A percentile compares a stretch with the other conserved stretches of the same genome.
Conservation (phyloP, 2,113 vertebrate species). For the Eupsittula cactorum region DNA sequence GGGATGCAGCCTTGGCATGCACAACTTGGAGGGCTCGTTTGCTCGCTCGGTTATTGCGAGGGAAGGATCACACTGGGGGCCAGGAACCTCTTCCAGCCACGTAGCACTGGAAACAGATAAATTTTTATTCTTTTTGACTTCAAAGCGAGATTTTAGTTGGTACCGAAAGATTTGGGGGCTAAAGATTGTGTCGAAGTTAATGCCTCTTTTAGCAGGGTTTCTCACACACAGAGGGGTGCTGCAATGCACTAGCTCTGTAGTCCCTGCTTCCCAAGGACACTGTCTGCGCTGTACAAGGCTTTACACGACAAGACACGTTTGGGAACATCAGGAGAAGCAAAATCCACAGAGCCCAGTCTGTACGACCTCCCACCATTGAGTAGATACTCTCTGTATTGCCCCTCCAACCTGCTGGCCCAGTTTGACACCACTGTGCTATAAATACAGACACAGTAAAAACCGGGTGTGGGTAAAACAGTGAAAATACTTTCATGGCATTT, state of each 20-base stretch:
- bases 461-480: background rate
- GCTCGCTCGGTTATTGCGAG: background rate
- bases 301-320: accelerated
- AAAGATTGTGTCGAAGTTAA: background rate
- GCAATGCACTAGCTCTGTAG: background rate
- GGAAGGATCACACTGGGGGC: background rate
- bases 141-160: background rate
- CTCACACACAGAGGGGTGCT: background rate
- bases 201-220: background rate
- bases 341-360: background rate
- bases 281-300: background rate
- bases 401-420: background rate
- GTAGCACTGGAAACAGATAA: background rate
- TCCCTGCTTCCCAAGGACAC: background rate
- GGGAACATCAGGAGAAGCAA: background rate
- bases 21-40: background rate
- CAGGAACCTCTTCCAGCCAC: background rate
- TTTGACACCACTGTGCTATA: background rate
- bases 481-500: background rate
- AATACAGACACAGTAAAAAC: background rate
- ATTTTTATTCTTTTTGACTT: background rate
- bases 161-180: background rate
- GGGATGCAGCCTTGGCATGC: accelerated
- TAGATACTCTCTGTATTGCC: background rate
- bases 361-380: background rate